Evolutionary conservation across 2,888 invertebrate genomes (phyloP), one percentile per base, ranked within the genome.

Genomic region (Theodoxus fluviatilis): DNA sequence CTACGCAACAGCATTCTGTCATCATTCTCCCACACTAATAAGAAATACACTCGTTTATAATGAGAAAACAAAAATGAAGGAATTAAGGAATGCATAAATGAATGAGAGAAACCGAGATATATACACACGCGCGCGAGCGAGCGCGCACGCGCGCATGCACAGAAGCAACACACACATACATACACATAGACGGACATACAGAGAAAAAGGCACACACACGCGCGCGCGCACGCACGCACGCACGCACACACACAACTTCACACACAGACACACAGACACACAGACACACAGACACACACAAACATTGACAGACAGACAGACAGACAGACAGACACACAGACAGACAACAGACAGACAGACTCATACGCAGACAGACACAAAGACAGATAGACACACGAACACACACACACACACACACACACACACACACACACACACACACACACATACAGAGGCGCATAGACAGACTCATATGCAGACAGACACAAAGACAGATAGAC

Each of bases 321-420:
- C 37, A 61, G 12, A 33, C 35, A 61, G 35, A 33, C 35, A 61
- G 35, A n/a, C 55, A 25, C 55, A 25, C 31, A 25, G 28, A 55
- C 55, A 55, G 28, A 55, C 55, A 55, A n/a, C 55, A 55, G 28
- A 55, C 25, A 55, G 12, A 55, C 55, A 25, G 12, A 25, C 55
- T 28, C 55, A 55, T 31, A 55, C 55, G n/a, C 55, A 55, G 28
- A 55, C 55, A 61, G n/a, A 61, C 35, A n/a, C 61, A 61, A 3
- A 61, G 18, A 37, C 22, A 35, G 22, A 61, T 12, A 33, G 18
- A 61, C 61, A 33, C 35, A 61, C 61, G n/a, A n/a, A n/a, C 35
- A 35, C 37, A 61, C 35, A 61, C 61, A 35, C 35, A 61, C n/a
- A 37, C 4, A 35, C 35, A 61, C 35, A 12, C 61, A 35, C 35